phyloP scores from a whole-genome alignment of 2,113 vertebrate genomes.

The Platycercus adscitus region DNA sequence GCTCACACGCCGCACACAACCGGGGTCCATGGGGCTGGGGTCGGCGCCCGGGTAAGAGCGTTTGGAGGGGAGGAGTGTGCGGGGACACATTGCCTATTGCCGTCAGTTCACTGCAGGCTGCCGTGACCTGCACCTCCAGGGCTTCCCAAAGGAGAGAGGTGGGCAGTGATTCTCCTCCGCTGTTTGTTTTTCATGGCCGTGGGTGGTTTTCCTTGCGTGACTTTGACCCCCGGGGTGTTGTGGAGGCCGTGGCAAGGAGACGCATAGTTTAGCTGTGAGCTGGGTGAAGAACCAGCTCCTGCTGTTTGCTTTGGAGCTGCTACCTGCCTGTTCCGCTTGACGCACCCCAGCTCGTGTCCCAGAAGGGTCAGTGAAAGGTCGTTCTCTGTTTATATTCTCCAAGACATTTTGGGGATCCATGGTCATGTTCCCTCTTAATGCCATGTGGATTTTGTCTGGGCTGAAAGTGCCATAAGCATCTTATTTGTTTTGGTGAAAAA shows the following conservation, averaged over 20 bases:
- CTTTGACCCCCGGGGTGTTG: not conserved
- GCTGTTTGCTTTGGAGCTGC: not conserved
- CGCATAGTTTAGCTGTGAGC: not conserved
- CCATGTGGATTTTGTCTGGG: not conserved
- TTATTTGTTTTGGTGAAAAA: not conserved
- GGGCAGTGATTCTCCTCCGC: not conserved
- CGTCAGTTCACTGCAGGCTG: not conserved
- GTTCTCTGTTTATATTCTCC: not conserved
- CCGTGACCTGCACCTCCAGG: not conserved
- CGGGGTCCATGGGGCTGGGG: no score
- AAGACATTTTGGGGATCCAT: fast-evolving
- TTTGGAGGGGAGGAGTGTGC: not conserved
- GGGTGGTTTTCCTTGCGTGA: not conserved
- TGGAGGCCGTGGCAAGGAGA: not conserved
- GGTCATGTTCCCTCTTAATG: not conserved
- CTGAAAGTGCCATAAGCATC: not conserved
- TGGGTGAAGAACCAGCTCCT: not conserved
- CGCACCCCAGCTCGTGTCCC: fast-evolving
- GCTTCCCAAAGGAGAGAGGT: not conserved
- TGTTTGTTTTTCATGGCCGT: not conserved
- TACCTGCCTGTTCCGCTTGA: not conserved
- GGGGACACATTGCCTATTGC: not conserved
- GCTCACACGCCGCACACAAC: fast-evolving
- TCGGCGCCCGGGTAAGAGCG: not conserved
- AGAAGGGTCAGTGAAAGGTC: not conserved